Evolutionary conservation across 2,113 vertebrate genomes (phyloP).

Genomic region (Ursus arctos): DNA sequence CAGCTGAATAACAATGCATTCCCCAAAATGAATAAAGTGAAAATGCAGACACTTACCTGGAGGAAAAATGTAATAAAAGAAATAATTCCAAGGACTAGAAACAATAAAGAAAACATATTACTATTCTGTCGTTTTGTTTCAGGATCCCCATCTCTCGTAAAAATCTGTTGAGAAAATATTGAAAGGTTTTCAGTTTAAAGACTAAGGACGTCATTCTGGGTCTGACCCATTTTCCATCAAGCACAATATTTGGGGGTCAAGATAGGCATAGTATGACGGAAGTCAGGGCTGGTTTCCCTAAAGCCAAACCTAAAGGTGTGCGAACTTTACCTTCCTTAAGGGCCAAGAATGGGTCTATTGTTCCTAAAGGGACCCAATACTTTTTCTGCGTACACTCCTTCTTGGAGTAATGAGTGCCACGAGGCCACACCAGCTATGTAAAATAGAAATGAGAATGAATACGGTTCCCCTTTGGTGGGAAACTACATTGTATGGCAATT

Average conservation of each 20-base stretch:
- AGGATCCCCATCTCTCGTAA: slow-evolving; percentile 45
- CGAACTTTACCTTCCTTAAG: background rate
- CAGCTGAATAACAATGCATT: background rate
- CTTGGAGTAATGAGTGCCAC: background rate
- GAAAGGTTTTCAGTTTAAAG: slow-evolving; percentile 26
- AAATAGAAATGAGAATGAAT: background rate
- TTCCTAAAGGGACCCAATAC: background rate
- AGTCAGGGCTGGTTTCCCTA: background rate
- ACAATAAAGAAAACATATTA: slow-evolving; percentile 93
- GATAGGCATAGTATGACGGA: background rate
- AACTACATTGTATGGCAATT: background rate
- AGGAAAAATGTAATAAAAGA: slow-evolving; percentile 96
- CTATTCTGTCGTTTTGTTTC: slow-evolving; percentile 81
- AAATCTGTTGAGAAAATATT: slow-evolving; percentile 88
- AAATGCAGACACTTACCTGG: slow-evolving; percentile 89
- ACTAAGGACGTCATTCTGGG: background rate
- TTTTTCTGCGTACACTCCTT: background rate
- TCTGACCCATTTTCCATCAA: background rate
- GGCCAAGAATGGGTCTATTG: background rate
- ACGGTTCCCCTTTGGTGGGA: background rate
- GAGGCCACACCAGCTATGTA: background rate
- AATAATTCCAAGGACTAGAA: slow-evolving; percentile 90
- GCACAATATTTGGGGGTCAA: background rate
- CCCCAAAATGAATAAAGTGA: slow-evolving; percentile 29
- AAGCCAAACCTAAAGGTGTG: background rate